Conservation (phyloP, 2,113 vertebrate species). For the Pachyramphus minor region DNA sequence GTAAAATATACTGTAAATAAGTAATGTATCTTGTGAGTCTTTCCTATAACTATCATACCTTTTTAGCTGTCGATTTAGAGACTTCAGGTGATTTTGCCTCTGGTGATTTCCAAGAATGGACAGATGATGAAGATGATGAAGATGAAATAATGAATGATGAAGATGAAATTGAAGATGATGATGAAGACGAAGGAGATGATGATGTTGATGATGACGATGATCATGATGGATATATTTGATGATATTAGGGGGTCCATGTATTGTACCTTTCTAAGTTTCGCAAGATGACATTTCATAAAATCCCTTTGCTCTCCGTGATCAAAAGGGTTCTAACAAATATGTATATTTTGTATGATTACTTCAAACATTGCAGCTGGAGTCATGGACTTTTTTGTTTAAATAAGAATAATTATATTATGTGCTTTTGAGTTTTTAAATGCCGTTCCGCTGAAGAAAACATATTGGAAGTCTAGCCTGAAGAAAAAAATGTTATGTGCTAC, state of each 20-base stretch:
- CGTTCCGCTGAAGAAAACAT: slow-evolving; percentile 62
- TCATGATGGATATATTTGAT: slow-evolving; percentile 87
- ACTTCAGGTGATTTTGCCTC: slow-evolving; percentile 92
- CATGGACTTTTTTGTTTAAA: slow-evolving; percentile 74
- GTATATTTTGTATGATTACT: slow-evolving; percentile 90
- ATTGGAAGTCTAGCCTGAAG: slow-evolving; percentile 49
- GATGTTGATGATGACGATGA: slow-evolving; percentile 83
- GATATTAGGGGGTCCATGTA: slow-evolving; percentile 56
- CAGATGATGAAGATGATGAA: slow-evolving; percentile 79
- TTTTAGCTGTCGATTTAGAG: slow-evolving; percentile 81
- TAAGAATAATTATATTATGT: slow-evolving; percentile 64
- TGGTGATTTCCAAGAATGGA: slow-evolving; percentile 84
- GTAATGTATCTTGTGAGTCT: neutral
- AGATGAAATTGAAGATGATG: slow-evolving; percentile 84
- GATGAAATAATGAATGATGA: slow-evolving; percentile 81
- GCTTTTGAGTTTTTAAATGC: slow-evolving; percentile 73
- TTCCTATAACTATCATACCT: neutral
- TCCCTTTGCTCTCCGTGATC: slow-evolving; percentile 75
- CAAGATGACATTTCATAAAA: slow-evolving; percentile 75
- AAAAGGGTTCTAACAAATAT: slow-evolving; percentile 80
- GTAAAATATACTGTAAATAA: neutral
- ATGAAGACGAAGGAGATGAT: slow-evolving; percentile 87
- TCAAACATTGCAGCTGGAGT: slow-evolving; percentile 72
- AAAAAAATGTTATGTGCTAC: slow-evolving; percentile 37
- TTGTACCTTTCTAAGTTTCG: slow-evolving; percentile 79